Conservation (phyloP, 2,888 invertebrate species). For the Leucania comma region DNA sequence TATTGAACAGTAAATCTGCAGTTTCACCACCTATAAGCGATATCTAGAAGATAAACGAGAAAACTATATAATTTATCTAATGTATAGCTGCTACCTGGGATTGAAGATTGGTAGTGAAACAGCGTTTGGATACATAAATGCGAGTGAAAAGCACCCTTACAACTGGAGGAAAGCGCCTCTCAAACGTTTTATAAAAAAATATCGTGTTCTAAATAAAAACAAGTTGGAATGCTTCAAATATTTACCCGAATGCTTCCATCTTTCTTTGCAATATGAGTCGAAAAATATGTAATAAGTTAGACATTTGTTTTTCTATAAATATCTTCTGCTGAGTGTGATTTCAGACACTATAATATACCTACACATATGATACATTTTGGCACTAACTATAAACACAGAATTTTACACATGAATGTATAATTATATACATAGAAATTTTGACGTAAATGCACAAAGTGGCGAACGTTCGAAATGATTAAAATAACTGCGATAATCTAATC, state of each 20-base stretch:
- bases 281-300: slow-evolving; percentile 67
- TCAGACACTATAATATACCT: slow-evolving; percentile 49
- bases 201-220: slow-evolving; percentile 56
- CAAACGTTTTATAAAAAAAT: slow-evolving; percentile 47
- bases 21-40: slow-evolving; percentile 65
- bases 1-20: slow-evolving; percentile 25
- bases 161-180: slow-evolving; percentile 29
- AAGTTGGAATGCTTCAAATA: slow-evolving; percentile 69
- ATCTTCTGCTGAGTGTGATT: slow-evolving; percentile 39
- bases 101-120: slow-evolving; percentile 39
- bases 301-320: slow-evolving; percentile 49
- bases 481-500: slow-evolving; percentile 57
- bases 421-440: slow-evolving; percentile 61
- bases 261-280: slow-evolving; percentile 63
- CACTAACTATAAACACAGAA: slow-evolving; percentile 69
- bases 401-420: slow-evolving; percentile 54
- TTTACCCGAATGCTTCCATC: slow-evolving; percentile 51
- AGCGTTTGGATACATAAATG: slow-evolving; percentile 52
- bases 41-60: slow-evolving; percentile 61
- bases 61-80: slow-evolving; percentile 48
- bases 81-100: slow-evolving; percentile 48
- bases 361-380: slow-evolving; percentile 70
- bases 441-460: slow-evolving; percentile 68
- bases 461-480: slow-evolving; percentile 47
- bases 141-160: slow-evolving; percentile 61